A percentile compares a stretch with the other conserved stretches of the same genome.
Conservation (phyloP, 2,888 invertebrate genomes). For the Eucriotettix oculatus region DNA sequence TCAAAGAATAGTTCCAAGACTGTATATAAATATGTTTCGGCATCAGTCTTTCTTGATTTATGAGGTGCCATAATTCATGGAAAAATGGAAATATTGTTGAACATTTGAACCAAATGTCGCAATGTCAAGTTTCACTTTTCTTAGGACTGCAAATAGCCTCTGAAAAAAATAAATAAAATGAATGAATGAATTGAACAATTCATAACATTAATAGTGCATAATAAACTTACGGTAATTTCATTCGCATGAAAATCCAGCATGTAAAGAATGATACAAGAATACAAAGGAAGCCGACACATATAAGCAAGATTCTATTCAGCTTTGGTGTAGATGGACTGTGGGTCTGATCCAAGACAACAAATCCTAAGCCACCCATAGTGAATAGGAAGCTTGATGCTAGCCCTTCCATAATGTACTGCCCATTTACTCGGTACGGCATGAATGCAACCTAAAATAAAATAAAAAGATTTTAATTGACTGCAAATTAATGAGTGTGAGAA, state of each 20-base stretch:
- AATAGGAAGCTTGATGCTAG: slow-evolving; percentile 94
- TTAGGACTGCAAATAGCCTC: slow-evolving; percentile 51
- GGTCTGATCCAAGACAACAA: slow-evolving; percentile 89
- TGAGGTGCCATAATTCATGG: too few species aligned
- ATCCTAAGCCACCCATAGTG: slow-evolving; percentile 88
- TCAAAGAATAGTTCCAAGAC: too few species aligned
- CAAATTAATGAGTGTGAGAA: too few species aligned
- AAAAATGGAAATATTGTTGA: too few species aligned
- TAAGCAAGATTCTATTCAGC: slow-evolving; percentile 75
- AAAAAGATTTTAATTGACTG: background rate
- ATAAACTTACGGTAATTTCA: slow-evolving; percentile 69
- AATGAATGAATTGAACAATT: background rate
- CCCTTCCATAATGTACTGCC: slow-evolving; percentile 99
- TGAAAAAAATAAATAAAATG: slow-evolving; percentile 16
- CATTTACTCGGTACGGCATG: slow-evolving; percentile 96
- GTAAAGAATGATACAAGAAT: slow-evolving; percentile 89
- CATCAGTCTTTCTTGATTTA: too few species aligned
- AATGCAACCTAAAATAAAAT: slow-evolving; percentile 60
- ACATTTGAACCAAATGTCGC: too few species aligned
- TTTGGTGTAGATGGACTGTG: slow-evolving; percentile 81
- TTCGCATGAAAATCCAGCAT: slow-evolving; percentile 95
- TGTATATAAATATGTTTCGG: too few species aligned
- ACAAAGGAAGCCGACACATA: slow-evolving; percentile 79
- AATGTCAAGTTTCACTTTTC: background rate
- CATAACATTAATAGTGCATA: slow-evolving; percentile 1